Evolutionary conservation across 2,797 vertebrate species (phyloP), one percentile per base, ranked within the genome.

Genomic region (Rhinichthys osculus): DNA sequence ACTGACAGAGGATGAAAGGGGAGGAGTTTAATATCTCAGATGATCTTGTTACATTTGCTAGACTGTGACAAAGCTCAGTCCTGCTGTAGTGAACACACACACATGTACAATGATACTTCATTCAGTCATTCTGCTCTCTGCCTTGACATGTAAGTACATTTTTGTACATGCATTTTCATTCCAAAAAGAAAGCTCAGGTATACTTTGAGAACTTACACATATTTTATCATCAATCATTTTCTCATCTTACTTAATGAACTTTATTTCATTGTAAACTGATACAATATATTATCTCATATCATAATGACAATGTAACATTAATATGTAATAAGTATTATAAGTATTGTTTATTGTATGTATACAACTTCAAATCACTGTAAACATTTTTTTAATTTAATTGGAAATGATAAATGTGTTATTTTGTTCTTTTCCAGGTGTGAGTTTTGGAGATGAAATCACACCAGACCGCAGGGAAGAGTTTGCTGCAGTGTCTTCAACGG

Each of bases 381-480:
- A 14, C n/a, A 38, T 69, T 4, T 38, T 30, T 30, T 30, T 30
- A 4, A 69, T 64, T 64, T 13, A 6, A 40, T 5, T 21, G 0
- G 13, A 40, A 42, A 23, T n/a, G 6, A 30, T 30, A 57, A 7
- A 2, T 30, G 1, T 17, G 47, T 9, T 4, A 7, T 21, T 21
- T 54, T 13, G 13, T 7, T 21, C 4, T 6, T 74, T 59, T 40
- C 27, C 73, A 78, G 76, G 47, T 21, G 27, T 54, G 14, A 35
- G n/a, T 76, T 62, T 59, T 40, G 73, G 73, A 76, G 44, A 76
- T 38, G 74, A 52, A 52, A 77, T 54, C 38, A 77, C 27, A 77
- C 2, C 74, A 57, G 52, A 23, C 2, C 35, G 14, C 21, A 23
- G 21, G n/a, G 69, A 70, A 23, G 21, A 42, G 5, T 23, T n/a